Evolutionary conservation across 1,140 invertebrate genomes (phyloP), one percentile per base, ranked within the genome.

Genomic region (Dendroctonus ponderosae): DNA sequence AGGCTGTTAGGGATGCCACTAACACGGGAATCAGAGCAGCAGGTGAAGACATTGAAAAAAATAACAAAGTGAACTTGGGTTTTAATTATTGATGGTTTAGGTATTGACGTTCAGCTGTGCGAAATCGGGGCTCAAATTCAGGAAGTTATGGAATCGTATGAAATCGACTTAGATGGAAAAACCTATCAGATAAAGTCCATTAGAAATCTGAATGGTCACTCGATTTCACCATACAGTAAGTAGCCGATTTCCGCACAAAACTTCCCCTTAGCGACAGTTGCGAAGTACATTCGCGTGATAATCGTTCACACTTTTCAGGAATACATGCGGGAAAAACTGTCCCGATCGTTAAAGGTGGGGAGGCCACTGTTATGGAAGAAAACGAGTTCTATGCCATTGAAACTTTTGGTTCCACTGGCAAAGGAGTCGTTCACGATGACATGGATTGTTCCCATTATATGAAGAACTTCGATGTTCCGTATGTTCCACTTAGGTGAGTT

Each of bases 361-460:
- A 99, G 79, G 91, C 92, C 2, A 96, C 91, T 6, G 87, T 91
- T 60, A 99, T 99, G 98, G 98, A 99, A 82, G 96, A 99, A 81
- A 94, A 97, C 79, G 97, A 99, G 80, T 95, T 99, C 77, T 99
- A 99, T 82, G 98, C 98, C 0, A 99, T 99, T 70, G 98, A 99
- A 82, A 99, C 98, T 0, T 99, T 99, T 79, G 98, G 98, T 6
- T 98, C 96, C 4, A 99, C 98, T 9, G 98, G 98, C 5, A 89
- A 91, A 69, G 98, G 98, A 9, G 84, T 93, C 59, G 97, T 99
- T 2, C 95, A 98, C 79, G 97, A 99, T 80, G 98, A 99, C 78
- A 96, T 99, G 91, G 97, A 99, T 76, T 94, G 92, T 68, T 99
- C 96, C 40, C 98, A 99, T 83, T 99, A 99, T 76, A 99, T 99